Conservation (phyloP, 2,797 vertebrate genomes). For the Diceros bicornis region DNA sequence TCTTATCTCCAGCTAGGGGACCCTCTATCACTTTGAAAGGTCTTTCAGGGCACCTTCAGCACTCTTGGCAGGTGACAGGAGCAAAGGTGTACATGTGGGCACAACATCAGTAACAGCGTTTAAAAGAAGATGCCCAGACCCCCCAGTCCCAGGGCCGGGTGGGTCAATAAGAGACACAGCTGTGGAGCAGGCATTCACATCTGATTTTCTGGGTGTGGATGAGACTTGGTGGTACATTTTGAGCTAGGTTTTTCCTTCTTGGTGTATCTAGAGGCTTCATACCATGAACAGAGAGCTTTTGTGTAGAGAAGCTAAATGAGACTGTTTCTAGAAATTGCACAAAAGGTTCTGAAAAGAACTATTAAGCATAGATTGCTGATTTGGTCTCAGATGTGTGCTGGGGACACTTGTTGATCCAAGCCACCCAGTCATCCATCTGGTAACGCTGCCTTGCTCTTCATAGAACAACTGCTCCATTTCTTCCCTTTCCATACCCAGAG, state of each 20-base stretch:
- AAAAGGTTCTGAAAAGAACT: slow-evolving; percentile 95
- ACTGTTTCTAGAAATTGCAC: slow-evolving; percentile 95
- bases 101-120: slow-evolving; percentile 94
- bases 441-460: slow-evolving; percentile 91
- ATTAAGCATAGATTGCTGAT: slow-evolving; percentile 87
- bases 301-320: slow-evolving; percentile 90
- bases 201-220: slow-evolving; percentile 83
- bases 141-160: slow-evolving; percentile 74
- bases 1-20: slow-evolving; percentile 23
- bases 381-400: not conserved
- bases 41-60: slow-evolving; percentile 93
- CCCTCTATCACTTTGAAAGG: slow-evolving; percentile 92
- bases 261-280: slow-evolving; percentile 90
- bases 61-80: slow-evolving; percentile 93
- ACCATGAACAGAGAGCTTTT: slow-evolving; percentile 90
- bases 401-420: not conserved
- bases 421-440: not conserved
- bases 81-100: slow-evolving; percentile 93
- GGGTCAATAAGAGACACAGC: slow-evolving; percentile 92
- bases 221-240: slow-evolving; percentile 62
- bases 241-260: slow-evolving; percentile 85
- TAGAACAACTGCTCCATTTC: slow-evolving; percentile 92
- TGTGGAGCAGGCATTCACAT: slow-evolving; percentile 92
- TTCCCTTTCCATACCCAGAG: slow-evolving; percentile 92
- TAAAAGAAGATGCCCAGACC: slow-evolving; percentile 94